Conservation (phyloP, 2,113 vertebrate genomes). For the Noturus placidus region DNA sequence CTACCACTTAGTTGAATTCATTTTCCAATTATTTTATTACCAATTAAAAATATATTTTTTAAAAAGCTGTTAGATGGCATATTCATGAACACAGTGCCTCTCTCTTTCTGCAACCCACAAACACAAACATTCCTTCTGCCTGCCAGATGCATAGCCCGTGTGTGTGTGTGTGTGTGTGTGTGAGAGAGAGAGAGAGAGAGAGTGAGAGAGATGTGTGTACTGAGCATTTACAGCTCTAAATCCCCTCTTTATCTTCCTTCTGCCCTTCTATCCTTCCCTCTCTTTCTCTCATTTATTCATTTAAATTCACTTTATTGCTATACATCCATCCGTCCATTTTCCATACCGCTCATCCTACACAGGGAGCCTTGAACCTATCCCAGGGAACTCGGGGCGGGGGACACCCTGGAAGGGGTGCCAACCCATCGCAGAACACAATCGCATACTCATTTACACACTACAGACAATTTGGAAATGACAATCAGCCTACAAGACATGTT, state of each 20-base stretch:
- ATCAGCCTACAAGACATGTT: no score
- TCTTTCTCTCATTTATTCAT: conserved; percentile 23
- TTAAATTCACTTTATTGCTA: not conserved
- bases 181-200: not conserved
- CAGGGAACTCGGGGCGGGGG: no score
- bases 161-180: conserved; percentile 15
- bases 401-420: no score
- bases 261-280: conserved; percentile 17
- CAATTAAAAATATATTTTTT: not conserved
- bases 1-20: not conserved
- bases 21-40: not conserved
- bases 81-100: not conserved
- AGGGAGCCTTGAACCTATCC: no score
- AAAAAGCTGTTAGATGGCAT: not conserved
- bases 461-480: no score
- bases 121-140: conserved; percentile 59
- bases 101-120: not conserved
- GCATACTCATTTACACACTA: no score
- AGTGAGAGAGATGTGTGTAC: no score
- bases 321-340: no score
- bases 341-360: no score
- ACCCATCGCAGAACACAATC: no score
- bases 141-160: conserved; percentile 60
- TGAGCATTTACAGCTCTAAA: conserved; percentile 25
- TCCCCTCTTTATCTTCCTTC: conserved; percentile 2